Percentiles rank a stretch among this genome's conserved stretches.
Evolutionary conservation across 2,888 invertebrate genomes (phyloP).

Genomic region (Rhaphigaster nebulosa): DNA sequence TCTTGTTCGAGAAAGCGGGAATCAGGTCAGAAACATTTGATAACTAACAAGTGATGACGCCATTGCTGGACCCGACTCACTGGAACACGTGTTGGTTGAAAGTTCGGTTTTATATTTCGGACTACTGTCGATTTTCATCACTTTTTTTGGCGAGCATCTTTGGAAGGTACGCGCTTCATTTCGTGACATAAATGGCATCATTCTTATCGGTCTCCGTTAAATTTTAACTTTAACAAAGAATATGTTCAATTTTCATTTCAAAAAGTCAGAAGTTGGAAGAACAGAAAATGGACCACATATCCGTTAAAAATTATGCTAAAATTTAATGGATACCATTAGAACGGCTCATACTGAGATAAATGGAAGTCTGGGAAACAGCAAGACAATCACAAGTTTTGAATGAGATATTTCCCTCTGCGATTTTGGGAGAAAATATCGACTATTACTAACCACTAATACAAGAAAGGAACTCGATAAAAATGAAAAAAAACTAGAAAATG

Average conservation of each 20-base stretch:
- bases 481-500: no score
- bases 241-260: neutral
- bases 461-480: no score
- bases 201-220: neutral
- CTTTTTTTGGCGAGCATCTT: neutral
- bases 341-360: no score
- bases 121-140: neutral
- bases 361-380: no score
- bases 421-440: no score
- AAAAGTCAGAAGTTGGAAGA: neutral
- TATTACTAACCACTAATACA: no score
- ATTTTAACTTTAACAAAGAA: neutral
- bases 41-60: conserved; percentile 34
- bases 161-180: neutral
- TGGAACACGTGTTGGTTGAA: neutral
- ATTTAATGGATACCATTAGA: no score
- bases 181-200: neutral
- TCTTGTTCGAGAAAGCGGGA: conserved; percentile 24
- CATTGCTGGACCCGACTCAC: conserved; percentile 33
- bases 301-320: neutral
- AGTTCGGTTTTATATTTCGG: neutral
- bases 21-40: conserved; percentile 39
- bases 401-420: no score
- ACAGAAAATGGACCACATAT: neutral
- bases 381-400: no score